Base-by-base conservation (phyloP, 2,113 vertebrate species). In the Pseudonaja textilis region DNA sequence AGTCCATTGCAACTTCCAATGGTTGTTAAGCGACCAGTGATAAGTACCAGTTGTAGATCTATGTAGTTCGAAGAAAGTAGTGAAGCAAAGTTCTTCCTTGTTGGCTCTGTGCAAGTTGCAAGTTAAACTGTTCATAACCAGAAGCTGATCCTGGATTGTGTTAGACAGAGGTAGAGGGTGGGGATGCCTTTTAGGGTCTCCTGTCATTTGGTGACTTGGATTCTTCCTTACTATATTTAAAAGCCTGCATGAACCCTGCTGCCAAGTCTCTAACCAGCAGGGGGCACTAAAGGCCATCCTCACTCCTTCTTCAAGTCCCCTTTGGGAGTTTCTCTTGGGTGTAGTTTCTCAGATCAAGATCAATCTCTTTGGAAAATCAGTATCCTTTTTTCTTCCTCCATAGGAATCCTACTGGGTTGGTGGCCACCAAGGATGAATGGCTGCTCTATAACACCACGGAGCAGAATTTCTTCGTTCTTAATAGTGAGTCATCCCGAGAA, bases 381-480 rank as follows among this genome's bases (percentile, higher is more conserved):
- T 34, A 39, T 34, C n/a, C 14, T 52, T 52, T 42, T 52, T 22
- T 42, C 4, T 86, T 69, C 29, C 45, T 89, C 6, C 34, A 14
- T 85, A 92, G 93, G 42, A 52, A 85, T 87, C 91, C 93, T 20
- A 39, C 10, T 2, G 55, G 86, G 16, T 39, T 52, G 26, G 90
- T 6, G 5, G 47, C 34, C 69, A 25, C 45, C 11, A 56, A 81
- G 56, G 61, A 34, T 25, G 29, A 91, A 26, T 94, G 93, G 93
- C 64, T 55, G 0, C 56, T 34, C 47, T 95, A 89, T 56, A 92
- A 89, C 34, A 29, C 47, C 85, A 50, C 16, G 2, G 47, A 94
- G 47, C 25, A 92, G 42, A 93, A 94, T 23, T 61, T 92, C 89
- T 88, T 90, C 26, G 3, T 26, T 8, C 69, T 95, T 25, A 45